Percentiles rank a stretch among this genome's conserved stretches.
Evolutionary conservation across 2,797 vertebrate species (phyloP).

Genomic region (Ispidina lecontei): DNA sequence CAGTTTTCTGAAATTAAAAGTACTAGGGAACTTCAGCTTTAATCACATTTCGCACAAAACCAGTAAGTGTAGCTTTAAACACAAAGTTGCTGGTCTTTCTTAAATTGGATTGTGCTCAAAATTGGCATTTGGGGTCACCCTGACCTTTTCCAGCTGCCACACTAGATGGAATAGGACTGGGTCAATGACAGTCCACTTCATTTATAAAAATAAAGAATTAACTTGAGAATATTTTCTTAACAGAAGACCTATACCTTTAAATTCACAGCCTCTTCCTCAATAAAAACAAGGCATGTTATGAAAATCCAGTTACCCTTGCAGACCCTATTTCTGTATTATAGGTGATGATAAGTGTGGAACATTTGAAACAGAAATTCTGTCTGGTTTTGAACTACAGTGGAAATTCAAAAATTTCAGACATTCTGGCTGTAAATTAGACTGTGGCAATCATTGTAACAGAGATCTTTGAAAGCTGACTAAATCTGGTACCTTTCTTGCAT

Average conservation of each 20-base stretch:
- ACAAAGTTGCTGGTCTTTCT: conserved; percentile 24
- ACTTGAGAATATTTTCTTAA: not conserved
- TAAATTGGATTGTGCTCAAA: conserved; percentile 37
- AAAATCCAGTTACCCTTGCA: not conserved
- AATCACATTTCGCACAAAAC: conserved; percentile 70
- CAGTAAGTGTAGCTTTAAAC: conserved; percentile 13
- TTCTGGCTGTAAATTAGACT: not conserved
- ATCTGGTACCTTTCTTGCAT: not conserved
- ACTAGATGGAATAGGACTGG: not conserved
- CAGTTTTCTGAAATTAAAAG: conserved; percentile 72
- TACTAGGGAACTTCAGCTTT: conserved; percentile 67
- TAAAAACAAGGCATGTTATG: not conserved
- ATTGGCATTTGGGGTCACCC: not conserved
- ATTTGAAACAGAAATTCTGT: not conserved
- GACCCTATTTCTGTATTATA: not conserved
- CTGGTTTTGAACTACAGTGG: not conserved
- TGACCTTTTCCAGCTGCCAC: not conserved
- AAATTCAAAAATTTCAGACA: not conserved
- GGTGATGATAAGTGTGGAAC: not conserved
- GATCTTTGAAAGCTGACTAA: not conserved
- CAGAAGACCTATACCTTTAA: not conserved
- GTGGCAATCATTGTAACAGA: not conserved
- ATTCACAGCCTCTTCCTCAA: not conserved
- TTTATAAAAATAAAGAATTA: not conserved
- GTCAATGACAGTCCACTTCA: not conserved